Evolutionary conservation across 2,888 invertebrate species (phyloP), one percentile per base, ranked within the genome.

Genomic region (Penaeus monodon): DNA sequence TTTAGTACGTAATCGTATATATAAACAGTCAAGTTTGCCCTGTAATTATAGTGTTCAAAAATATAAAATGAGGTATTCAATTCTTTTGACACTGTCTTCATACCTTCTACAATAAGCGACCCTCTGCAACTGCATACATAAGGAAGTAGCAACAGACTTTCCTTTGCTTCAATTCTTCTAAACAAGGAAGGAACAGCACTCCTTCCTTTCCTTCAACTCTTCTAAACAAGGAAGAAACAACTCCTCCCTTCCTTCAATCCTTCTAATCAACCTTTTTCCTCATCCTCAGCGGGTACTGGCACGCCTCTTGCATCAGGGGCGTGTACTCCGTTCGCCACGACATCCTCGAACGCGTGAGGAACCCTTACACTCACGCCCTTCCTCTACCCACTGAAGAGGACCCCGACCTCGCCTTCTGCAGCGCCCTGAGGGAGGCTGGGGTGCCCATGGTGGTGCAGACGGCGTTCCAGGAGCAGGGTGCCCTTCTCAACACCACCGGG

Each of bases 371-470:
- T 27, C 63, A 65, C 77, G 20, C 22, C 44, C 22, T 29, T 24
- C 24, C 17, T 76, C 0, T 3, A 17, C 7, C 68, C 49, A 33
- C 38, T 33, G 24, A n/a, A 12, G 24, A 29, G 27, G 38, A 74
- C 74, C 14, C 33, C 33, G 33, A 74, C 74, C 10, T 74, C 24
- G 76, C 77, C 81, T 73, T 86, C 79, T 86, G 86, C 73, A 65
- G 64, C 27, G 79, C 86, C n/a, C 73, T 86, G 27, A n/a, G 86
- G 70, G 78, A 83, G 29, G 64, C 77, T 38, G 86, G 83, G 0
- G 79, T 86, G 33, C 82, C 86, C 27, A 86, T 86, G 86, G 70
- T 86, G 33, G 82, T 49, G n/a, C 78, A 73, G 14, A 79, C 70
- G 24, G 83, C 73, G n/a, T 24, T 78, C 4, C 83, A 70, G 14